Base-by-base conservation (phyloP, 2,797 vertebrate species). In the Gastrophryne carolinensis region DNA sequence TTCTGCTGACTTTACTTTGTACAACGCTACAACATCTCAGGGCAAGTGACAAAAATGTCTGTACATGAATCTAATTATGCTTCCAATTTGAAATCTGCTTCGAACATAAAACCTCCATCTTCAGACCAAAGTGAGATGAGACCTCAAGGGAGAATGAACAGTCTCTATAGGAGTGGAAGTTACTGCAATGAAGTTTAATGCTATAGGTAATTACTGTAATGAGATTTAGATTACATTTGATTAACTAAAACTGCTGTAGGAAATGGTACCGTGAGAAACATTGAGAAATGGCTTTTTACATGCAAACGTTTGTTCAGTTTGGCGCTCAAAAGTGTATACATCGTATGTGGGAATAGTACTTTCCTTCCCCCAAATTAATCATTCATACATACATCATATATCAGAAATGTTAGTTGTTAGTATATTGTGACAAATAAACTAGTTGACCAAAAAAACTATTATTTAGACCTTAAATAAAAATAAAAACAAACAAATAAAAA, bases 211-310 rank as follows among this genome's bases (percentile, higher is more conserved):
- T 75, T 75, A 68, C 35, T 80, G 78, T 81, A 83, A 84, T 83
- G 74, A 80, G 63, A 67, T 75, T 80, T 72, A 70, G 53, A 69
- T 54, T 72, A 30, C 68, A 75, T 50, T 71, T 72, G 74, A 32
- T 86, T 84, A 82, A 75, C 70, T 76, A 74, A 81, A 80, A 81
- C 80, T 72, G 13, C 5, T 0, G 67, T 79, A 78, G 79, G 35
- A 80, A 82, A 66, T 35, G 29, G 54, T 54, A 75, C 37, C 24
- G 44, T 10, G 23, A 52, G 41, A 29, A 61, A 67, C n/a, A 68
- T 61, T 60, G 73, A 75, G 64, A 75, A 68, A 68, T 75, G 56
- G 64, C 47, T 75, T 67, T 58, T 66, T 58, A 67, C 57, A 68
- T 75, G 73, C 68, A 53, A 75, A 68, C 67, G 53, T 67, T 58